Percentiles rank a stretch among this genome's conserved stretches.
Evolutionary conservation across 2,888 invertebrate species (phyloP).

Genomic region (Coleophora deauratella): DNA sequence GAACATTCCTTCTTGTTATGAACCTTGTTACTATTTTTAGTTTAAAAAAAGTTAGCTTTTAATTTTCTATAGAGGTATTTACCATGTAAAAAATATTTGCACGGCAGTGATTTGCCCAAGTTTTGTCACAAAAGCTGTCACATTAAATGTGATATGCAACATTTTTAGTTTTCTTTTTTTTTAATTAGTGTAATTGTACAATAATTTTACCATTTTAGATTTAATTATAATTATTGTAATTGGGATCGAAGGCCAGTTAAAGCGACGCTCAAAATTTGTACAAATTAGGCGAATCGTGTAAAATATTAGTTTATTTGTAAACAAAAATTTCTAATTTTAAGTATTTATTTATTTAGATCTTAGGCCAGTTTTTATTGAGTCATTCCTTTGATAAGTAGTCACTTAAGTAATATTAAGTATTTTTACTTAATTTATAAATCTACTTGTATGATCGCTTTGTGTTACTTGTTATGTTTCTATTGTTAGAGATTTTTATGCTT

Average conservation of each 20-base stretch:
- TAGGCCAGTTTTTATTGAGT: constrained; percentile 68
- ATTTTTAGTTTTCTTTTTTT: constrained; percentile 25
- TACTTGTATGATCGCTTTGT: constrained; percentile 40
- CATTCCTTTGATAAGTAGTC: constrained; percentile 36
- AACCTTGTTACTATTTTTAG: constrained; percentile 48
- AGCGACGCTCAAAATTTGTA: constrained; percentile 69
- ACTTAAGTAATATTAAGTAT: constrained; percentile 25
- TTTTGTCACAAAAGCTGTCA: too few species aligned
- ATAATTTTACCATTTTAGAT: constrained; percentile 34
- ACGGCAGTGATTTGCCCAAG: too few species aligned
- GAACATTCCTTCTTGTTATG: constrained; percentile 61
- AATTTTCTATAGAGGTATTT: too few species aligned
- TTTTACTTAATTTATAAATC: constrained; percentile 33
- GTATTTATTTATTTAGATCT: constrained; percentile 62
- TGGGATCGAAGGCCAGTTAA: constrained; percentile 66
- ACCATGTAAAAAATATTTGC: too few species aligned
- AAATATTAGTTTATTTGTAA: constrained; percentile 14
- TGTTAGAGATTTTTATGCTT: constrained; percentile 53
- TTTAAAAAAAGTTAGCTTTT: neutral
- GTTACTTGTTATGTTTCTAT: constrained; percentile 50
- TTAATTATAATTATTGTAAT: constrained; percentile 37
- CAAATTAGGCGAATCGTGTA: constrained; percentile 42
- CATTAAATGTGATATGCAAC: too few species aligned
- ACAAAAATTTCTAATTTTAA: constrained; percentile 26
- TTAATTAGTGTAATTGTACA: constrained; percentile 26